Evolutionary conservation across 2,888 invertebrate genomes (phyloP), one percentile per base, ranked within the genome.

Genomic region (Minunthozetes semirufus): DNA sequence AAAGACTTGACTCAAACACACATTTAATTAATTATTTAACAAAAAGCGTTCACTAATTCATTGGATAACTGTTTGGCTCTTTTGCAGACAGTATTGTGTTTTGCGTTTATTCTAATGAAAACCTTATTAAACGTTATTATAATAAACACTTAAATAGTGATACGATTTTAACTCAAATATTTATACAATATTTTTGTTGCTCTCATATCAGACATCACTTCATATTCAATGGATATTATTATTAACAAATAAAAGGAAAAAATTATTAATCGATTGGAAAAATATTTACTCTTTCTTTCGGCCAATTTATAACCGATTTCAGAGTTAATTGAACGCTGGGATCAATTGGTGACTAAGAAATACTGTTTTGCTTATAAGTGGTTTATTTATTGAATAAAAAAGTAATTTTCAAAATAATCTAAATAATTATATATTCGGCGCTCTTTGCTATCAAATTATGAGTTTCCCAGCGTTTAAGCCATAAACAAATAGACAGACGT

Each of bases 111-210:
- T 29, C 8, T 29, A 59, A 59, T 59, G 59, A 59, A 59, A 59
- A 29, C 22, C 27, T 59, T 59, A 59, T 59, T 29, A 59, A n/a
- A n/a, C n/a, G n/a, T n/a, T n/a, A n/a, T n/a, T n/a, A n/a, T n/a
- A n/a, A n/a, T n/a, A n/a, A 59, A 59, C 59, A 59, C 59, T 59
- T 29, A 29, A 59, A 59, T 27, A 59, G 27, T 29, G 59, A 59
- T 59, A 29, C 59, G 22, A 27, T 59, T 53, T 59, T 29, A 17
- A 56, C 4, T 50, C 50, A 50, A 50, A 50, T 50, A 19, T 50
- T 50, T 50, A 19, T n/a, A 50, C 4, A 19, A 33, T 8, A 5
- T 8, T 50, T 50, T 50, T 50, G 3, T 19, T 19, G 1, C 2
- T 9, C 11, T 13, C 11, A 42, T 42, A 42, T 50, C 19, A 19